Conservation (phyloP, 2,113 vertebrate species). For the Elephas maximus region DNA sequence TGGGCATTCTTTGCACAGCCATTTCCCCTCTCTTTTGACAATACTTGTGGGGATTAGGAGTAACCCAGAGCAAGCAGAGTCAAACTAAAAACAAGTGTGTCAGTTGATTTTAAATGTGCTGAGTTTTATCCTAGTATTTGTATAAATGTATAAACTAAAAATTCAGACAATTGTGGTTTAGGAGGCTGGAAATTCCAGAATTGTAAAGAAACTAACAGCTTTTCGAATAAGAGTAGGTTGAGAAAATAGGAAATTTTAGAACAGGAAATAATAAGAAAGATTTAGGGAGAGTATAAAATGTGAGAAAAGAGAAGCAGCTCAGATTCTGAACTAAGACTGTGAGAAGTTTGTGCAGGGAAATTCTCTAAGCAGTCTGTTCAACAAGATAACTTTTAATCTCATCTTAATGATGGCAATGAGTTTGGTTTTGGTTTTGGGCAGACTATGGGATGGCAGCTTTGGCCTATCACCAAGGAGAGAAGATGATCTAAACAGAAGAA, state of each 20-base stretch:
- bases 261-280: background rate
- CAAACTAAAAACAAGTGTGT: background rate
- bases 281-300: background rate
- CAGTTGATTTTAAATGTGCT: slow-evolving; percentile 10
- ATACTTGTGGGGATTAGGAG: background rate
- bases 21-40: background rate
- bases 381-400: background rate
- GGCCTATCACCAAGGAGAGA: background rate
- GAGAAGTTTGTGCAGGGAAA: background rate
- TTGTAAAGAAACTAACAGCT: background rate
- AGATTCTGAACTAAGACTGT: background rate
- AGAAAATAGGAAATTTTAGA: slow-evolving; percentile 32
- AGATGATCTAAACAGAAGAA: background rate
- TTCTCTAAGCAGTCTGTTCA: background rate
- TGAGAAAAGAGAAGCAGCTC: background rate
- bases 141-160: background rate
- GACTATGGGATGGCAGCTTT: background rate
- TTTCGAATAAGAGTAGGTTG: background rate
- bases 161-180: background rate
- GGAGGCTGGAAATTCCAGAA: background rate
- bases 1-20: background rate
- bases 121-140: background rate
- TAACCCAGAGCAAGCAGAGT: background rate
- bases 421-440: background rate
- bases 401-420: background rate